phyloP scores from a whole-genome alignment of 2,113 vertebrate genomes.

The Cichladusa arquata region DNA sequence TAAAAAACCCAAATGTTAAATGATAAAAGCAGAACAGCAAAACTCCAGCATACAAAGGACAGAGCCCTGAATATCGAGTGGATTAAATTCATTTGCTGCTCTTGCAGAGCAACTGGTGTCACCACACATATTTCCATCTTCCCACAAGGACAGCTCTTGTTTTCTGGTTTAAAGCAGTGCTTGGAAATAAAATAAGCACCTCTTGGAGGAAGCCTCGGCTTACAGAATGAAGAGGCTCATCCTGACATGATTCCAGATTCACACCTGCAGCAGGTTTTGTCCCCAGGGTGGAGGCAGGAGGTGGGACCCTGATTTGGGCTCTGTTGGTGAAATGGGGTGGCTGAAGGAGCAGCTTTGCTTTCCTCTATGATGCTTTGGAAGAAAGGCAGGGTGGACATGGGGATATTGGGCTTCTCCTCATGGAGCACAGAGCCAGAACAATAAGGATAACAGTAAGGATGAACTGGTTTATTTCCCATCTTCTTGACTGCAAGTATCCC shows the following conservation, averaged over 20 bases:
- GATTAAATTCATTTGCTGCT: not conserved
- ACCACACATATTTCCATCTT: not conserved
- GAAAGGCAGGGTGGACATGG: not conserved
- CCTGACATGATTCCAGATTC: too few species aligned
- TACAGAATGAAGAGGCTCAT: not conserved
- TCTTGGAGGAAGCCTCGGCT: not conserved
- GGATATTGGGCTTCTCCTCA: not conserved
- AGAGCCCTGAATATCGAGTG: not conserved
- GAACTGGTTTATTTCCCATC: not conserved
- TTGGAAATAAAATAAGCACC: not conserved
- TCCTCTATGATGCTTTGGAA: not conserved
- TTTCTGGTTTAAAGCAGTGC: not conserved
- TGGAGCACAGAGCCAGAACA: not conserved
- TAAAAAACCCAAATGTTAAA: not conserved
- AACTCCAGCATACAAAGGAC: not conserved
- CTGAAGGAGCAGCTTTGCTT: not conserved
- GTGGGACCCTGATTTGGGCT: not conserved
- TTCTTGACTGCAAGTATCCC: not conserved
- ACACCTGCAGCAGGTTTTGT: not conserved
- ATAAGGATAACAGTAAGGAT: not conserved
- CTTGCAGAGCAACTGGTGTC: not conserved
- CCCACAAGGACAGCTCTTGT: not conserved
- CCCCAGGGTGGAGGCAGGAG: not conserved
- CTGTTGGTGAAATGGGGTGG: not conserved
- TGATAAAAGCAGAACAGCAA: not conserved